Percentiles rank a stretch among this genome's conserved stretches.
Conservation (phyloP, 1,140 invertebrate genomes). For the Drosophila parabipectinata region DNA sequence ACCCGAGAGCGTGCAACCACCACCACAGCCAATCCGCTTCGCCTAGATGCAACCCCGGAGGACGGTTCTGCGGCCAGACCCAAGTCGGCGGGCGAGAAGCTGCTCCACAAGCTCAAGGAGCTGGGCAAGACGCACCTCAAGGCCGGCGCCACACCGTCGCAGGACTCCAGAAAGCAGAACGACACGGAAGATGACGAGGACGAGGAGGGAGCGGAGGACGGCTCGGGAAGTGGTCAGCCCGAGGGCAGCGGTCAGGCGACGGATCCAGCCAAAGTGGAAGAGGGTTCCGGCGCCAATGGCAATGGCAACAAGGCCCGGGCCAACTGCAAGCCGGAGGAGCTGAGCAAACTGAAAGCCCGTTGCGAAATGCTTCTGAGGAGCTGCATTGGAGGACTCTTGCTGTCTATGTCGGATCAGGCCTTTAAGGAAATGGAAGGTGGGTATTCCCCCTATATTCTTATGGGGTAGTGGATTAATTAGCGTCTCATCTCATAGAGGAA, state of each 20-base stretch:
- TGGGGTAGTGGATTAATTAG: not conserved
- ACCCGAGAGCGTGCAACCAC: constrained; percentile 38
- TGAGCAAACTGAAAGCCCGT: constrained; percentile 89
- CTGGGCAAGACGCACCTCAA: constrained; percentile 69
- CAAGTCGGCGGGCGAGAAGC: constrained; percentile 67
- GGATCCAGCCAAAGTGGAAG: constrained; percentile 32
- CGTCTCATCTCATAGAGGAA: constrained; percentile 87
- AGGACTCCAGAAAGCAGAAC: constrained; percentile 78
- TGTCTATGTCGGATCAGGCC: constrained; percentile 91
- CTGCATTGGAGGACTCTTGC: constrained; percentile 91
- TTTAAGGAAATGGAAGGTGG: constrained; percentile 94
- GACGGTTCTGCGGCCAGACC: constrained; percentile 53
- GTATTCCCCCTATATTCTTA: not conserved
- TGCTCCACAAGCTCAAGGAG: constrained; percentile 70
- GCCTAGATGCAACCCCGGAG: constrained; percentile 42
- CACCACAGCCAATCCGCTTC: constrained; percentile 46
- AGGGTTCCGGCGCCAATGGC: constrained; percentile 31
- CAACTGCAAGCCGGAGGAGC: constrained; percentile 91
- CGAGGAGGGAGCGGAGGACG: constrained; percentile 57
- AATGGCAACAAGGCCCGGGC: constrained; percentile 90
- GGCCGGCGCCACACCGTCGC: not conserved
- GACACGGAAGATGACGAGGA: constrained; percentile 75
- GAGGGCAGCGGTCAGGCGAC: constrained; percentile 56
- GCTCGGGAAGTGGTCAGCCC: constrained; percentile 36
- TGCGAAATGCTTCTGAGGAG: constrained; percentile 87